Percentiles rank a stretch among this genome's conserved stretches.
phyloP scores from a whole-genome alignment of 1,140 invertebrate species.

The Trachymyrmex cornetzi region DNA sequence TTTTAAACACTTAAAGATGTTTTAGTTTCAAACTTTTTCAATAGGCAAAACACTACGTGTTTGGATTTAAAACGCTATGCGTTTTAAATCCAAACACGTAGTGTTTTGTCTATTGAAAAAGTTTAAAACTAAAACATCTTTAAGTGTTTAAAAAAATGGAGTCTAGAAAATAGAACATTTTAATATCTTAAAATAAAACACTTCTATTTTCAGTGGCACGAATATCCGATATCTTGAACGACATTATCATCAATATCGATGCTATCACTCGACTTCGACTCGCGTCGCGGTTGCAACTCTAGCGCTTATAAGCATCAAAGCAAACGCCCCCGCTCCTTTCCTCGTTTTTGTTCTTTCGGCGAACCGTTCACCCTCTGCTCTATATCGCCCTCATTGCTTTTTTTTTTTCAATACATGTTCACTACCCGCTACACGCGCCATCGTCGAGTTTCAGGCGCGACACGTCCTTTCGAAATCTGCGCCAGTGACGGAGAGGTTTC shows the following conservation, averaged over 20 bases:
- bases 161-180: too few relatives aligned
- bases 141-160: too few relatives aligned
- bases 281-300: not conserved
- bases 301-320: constrained; percentile 55
- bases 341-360: constrained; percentile 47
- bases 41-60: too few relatives aligned
- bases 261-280: not conserved
- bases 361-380: constrained; percentile 9
- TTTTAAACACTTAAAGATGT: too few relatives aligned
- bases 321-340: constrained; percentile 42
- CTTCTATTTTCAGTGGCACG: too few relatives aligned
- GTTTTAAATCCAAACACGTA: too few relatives aligned
- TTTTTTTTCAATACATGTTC: constrained; percentile 3
- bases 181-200: too few relatives aligned
- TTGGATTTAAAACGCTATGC: too few relatives aligned
- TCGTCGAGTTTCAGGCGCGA: too few relatives aligned
- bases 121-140: too few relatives aligned
- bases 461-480: constrained; percentile 33
- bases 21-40: too few relatives aligned
- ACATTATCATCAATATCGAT: constrained; percentile 19
- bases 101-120: too few relatives aligned
- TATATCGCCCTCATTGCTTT: not conserved
- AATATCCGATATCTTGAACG: not conserved
- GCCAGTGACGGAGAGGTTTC: constrained; percentile 54
- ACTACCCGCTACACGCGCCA: constrained; percentile 20